phyloP scores from a whole-genome alignment of 2,888 invertebrate genomes.

The Athalia rosae region DNA sequence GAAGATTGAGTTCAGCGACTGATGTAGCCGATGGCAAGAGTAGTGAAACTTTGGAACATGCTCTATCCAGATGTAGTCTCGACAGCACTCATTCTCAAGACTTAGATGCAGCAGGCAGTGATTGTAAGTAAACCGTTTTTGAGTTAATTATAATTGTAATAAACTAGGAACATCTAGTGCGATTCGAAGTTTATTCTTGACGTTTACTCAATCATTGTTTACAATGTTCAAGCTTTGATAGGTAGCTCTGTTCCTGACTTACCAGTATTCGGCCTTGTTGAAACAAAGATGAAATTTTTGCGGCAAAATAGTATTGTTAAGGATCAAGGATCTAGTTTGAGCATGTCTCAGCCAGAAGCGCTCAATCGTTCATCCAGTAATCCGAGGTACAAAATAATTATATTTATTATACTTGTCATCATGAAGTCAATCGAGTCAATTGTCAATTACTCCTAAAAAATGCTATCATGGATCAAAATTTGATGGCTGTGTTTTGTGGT shows the following conservation, averaged over 20 bases:
- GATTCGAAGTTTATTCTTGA: background rate
- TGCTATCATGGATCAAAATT: background rate
- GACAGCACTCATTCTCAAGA: conserved; percentile 72
- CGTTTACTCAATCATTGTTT: conserved; percentile 28
- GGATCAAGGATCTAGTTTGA: conserved; percentile 61
- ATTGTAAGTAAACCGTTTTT: conserved; percentile 60
- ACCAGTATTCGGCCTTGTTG: conserved; percentile 67
- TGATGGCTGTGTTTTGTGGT: background rate
- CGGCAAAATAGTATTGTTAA: conserved; percentile 71
- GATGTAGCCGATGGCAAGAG: conserved; percentile 71
- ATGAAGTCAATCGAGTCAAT: background rate
- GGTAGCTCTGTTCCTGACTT: conserved; percentile 71
- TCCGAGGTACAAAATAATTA: conserved; percentile 60
- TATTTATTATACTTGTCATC: background rate
- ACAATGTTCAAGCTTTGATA: conserved; percentile 61
- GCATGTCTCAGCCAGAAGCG: conserved; percentile 62
- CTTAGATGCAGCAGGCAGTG: conserved; percentile 67
- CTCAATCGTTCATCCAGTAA: conserved; percentile 63
- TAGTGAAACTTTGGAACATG: conserved; percentile 66
- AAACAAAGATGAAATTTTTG: conserved; percentile 66
- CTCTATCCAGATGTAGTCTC: conserved; percentile 70
- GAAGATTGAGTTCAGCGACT: conserved; percentile 74
- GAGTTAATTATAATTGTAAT: background rate
- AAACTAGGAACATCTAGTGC: background rate
- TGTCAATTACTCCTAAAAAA: background rate